Evolutionary conservation across 1,140 invertebrate species (phyloP).

Genomic region (Pseudomyrmex pallidus): DNA sequence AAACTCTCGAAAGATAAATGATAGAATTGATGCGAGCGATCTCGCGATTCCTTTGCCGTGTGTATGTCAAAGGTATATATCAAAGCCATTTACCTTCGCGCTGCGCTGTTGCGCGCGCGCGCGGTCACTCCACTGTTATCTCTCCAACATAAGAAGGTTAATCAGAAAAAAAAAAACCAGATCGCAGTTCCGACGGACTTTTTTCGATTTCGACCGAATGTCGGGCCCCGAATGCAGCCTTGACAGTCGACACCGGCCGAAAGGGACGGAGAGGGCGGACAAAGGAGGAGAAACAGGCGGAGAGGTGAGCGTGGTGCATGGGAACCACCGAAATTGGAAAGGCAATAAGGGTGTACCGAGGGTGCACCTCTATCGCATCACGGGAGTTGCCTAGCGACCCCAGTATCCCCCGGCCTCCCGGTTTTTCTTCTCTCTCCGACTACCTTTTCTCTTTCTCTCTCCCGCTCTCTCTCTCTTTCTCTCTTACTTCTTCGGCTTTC

Average conservation of each 20-base stretch:
- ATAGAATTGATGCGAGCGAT: too few species aligned
- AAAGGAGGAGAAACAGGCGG: background rate
- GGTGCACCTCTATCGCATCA: conserved; percentile 77
- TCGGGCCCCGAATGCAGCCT: conserved; percentile 55
- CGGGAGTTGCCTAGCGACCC: conserved; percentile 83
- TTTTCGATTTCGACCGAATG: conserved; percentile 67
- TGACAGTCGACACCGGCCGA: conserved; percentile 69
- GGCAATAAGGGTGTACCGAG: conserved; percentile 81
- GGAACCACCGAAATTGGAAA: conserved; percentile 82
- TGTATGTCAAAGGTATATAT: too few species aligned
- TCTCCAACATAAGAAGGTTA: conserved; percentile 42
- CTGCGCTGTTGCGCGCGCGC: background rate
- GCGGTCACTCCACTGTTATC: background rate
- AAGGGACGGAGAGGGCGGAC: background rate
- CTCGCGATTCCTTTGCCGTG: too few species aligned
- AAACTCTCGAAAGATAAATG: too few species aligned
- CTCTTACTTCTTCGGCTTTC: conserved; percentile 47
- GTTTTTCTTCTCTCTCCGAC: background rate
- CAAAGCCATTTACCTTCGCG: too few species aligned
- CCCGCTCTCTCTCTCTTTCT: conserved; percentile 7
- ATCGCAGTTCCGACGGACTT: conserved; percentile 16
- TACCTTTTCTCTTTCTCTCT: background rate
- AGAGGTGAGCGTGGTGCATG: conserved; percentile 52
- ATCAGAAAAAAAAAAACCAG: conserved; percentile 37
- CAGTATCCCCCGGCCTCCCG: conserved; percentile 63